Conservation (phyloP, 2,888 invertebrate genomes). For the Eilema sororculum region DNA sequence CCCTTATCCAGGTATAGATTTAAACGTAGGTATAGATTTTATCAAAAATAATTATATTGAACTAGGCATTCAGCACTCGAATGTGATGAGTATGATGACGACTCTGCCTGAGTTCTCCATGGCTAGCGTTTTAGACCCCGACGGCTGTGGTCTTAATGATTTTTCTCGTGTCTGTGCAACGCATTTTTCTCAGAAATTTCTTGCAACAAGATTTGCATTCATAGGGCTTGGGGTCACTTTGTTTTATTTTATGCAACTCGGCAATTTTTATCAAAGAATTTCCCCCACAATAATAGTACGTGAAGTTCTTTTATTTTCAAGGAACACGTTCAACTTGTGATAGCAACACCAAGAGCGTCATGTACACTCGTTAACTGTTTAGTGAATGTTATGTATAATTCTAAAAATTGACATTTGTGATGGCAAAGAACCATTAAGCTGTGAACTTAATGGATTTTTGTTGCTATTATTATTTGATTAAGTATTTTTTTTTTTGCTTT, state of each 20-base stretch:
- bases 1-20: too few species aligned
- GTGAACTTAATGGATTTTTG: too few species aligned
- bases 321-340: conserved; percentile 47
- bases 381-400: too few species aligned
- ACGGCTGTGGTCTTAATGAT: neutral
- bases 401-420: too few species aligned
- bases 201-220: conserved; percentile 40
- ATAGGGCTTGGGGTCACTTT: conserved; percentile 41
- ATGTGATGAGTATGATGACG: neutral
- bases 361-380: too few species aligned
- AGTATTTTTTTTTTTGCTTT: too few species aligned
- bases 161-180: conserved; percentile 24
- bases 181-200: conserved; percentile 35
- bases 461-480: too few species aligned
- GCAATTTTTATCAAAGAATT: conserved; percentile 53
- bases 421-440: too few species aligned
- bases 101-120: neutral
- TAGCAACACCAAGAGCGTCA: too few species aligned
- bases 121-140: neutral
- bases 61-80: neutral
- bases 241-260: conserved; percentile 55
- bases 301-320: conserved; percentile 57
- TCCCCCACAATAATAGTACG: conserved; percentile 60
- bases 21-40: too few species aligned
- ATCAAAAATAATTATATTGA: too few species aligned